These are phyloP conservation scores for Loriculus beryllinus DNA, from an alignment of 2,797 vertebrate species.

Conservation along the genomic window DNA sequence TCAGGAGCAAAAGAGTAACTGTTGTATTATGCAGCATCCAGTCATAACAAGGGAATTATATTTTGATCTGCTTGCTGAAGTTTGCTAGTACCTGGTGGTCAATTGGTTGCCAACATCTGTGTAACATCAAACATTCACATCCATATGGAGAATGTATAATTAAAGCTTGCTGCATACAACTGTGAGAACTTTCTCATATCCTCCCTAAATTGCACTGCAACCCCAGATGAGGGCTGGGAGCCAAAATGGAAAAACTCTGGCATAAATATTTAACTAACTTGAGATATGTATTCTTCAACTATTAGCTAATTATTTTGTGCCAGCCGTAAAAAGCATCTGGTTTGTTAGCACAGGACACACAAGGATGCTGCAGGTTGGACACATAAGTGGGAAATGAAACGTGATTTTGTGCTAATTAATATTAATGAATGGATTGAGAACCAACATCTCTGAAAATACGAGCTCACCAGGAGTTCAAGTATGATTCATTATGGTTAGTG, in stretches of 20 bases:
- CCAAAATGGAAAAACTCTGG: conserved; percentile 56
- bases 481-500: conserved; percentile 61
- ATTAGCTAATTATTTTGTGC: conserved; percentile 68
- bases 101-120: conserved; percentile 57
- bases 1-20: neutral
- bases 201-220: conserved; percentile 47
- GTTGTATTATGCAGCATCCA: conserved; percentile 23
- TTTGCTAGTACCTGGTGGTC: conserved; percentile 27
- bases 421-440: conserved; percentile 49
- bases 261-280: conserved; percentile 68
- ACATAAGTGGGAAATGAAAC: conserved; percentile 40
- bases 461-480: conserved; percentile 37
- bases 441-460: conserved; percentile 35
- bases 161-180: conserved; percentile 47
- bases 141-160: conserved; percentile 58
- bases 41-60: conserved; percentile 26
- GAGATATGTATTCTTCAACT: conserved; percentile 47
- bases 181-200: conserved; percentile 62
- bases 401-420: conserved; percentile 56
- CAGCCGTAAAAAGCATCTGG: conserved; percentile 48
- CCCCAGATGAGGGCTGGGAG: conserved; percentile 38
- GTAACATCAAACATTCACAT: conserved; percentile 36
- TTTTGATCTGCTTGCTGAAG: conserved; percentile 39
- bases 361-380: conserved; percentile 48
- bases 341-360: conserved; percentile 21